Conservation (phyloP, 30 jellyfish, hydroid and myxozoan genomes). For the Aurelia sp. region DNA sequence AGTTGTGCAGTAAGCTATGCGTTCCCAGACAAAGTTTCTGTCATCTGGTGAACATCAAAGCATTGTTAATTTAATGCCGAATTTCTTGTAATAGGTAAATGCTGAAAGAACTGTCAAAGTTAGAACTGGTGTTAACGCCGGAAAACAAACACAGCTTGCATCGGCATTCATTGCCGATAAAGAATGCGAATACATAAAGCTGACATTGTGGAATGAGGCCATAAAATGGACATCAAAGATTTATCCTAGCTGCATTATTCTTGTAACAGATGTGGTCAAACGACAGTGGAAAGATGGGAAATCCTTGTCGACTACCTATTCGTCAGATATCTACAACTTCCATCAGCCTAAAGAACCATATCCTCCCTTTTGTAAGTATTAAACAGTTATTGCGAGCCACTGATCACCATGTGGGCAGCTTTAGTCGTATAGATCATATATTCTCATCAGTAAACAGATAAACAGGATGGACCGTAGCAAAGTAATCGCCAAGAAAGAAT, state of each 20-base stretch:
- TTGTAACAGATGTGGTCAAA: slow-evolving; percentile 37
- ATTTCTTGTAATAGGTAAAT: slow-evolving; percentile 21
- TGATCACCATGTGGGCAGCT: too few relatives aligned
- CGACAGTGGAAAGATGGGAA: slow-evolving; percentile 13
- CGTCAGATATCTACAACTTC: slow-evolving; percentile 10
- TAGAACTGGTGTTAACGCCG: slow-evolving; percentile 34
- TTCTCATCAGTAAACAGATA: too few relatives aligned
- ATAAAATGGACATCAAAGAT: slow-evolving; percentile 18
- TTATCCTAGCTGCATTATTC: slow-evolving; percentile 22
- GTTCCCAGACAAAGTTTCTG: too few relatives aligned
- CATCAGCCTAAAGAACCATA: slow-evolving; percentile 28
- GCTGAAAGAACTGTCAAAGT: slow-evolving; percentile 5
- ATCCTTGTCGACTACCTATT: slow-evolving; percentile 42
- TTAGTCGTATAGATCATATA: too few relatives aligned
- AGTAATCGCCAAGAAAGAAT: too few relatives aligned
- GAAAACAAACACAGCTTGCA: slow-evolving; percentile 1
- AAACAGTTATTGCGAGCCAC: too few relatives aligned
- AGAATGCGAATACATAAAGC: slow-evolving; percentile 26
- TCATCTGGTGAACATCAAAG: too few relatives aligned
- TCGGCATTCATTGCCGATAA: slow-evolving; percentile 12
- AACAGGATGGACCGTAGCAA: too few relatives aligned
- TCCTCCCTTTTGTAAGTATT: slow-evolving; percentile 17
- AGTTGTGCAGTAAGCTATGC: too few relatives aligned
- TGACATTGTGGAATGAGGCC: slow-evolving; percentile 35
- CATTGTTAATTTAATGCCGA: not conserved